Evolutionary conservation across 1,140 invertebrate species (phyloP), one percentile per base, ranked within the genome.

Genomic region (Philotrypesis tridentata): DNA sequence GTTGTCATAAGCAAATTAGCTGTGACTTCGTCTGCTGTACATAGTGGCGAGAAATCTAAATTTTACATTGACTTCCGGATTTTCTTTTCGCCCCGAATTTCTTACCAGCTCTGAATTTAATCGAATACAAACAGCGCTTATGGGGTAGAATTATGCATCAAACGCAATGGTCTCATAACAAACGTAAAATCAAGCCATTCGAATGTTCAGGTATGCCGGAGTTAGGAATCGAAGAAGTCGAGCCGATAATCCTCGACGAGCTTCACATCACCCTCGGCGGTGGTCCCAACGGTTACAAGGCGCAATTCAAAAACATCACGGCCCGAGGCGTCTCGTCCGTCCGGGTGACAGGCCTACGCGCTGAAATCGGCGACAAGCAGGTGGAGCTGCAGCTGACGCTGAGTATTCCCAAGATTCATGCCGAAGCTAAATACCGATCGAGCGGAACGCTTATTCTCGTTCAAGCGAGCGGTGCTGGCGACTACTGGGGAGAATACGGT

Each of bases 401-500:
- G 83, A 94, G 93, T 84, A 95, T 96, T 83, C 96, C 96, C 12
- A 95, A 94, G 88, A 96, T 97, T 85, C 93, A 94, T 84, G 95
- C 95, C 2, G 93, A 92, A 83, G 95, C 96, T 0, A 93, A 94
- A 80, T 97, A 96, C 90, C 93, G 95, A 80, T 96, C 96, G 9
- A 96, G 94, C 63, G 96, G 96, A 37, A 93, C 96, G 5, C 91
- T 97, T 40, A 94, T 97, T 84, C 92, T 96, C 72, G 95, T 97
- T 0, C 94, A 95, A 85, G 96, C 96, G 21, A 95, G 95, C 12
- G 96, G 96, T 5, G 95, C 95, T 76, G 96, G 96, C 3, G 95
- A 97, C 88, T 97, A 96, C 89, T 97, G 96, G 96, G 96, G 96
- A 48, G 95, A 96, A 92, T 97, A 97, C 88, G 95, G 96, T 96